These are phyloP conservation scores for Dioctria linearis DNA, from an alignment of 2,888 invertebrate genomes.

Conservation along the genomic window DNA sequence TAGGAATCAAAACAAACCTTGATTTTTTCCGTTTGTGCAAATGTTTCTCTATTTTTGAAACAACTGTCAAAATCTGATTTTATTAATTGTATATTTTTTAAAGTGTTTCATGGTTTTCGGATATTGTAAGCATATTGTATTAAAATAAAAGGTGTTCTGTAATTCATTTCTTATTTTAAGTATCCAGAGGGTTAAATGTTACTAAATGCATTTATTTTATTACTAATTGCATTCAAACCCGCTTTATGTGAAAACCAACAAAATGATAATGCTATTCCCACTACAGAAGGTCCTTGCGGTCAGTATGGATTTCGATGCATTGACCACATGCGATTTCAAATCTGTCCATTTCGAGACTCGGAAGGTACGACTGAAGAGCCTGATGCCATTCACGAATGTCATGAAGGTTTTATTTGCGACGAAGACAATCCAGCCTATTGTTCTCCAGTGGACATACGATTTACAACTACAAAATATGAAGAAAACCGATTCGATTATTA, in stretches of 20 bases:
- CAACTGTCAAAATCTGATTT: slow-evolving; percentile 26
- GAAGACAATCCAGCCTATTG: slow-evolving; percentile 62
- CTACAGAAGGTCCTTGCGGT: slow-evolving; percentile 55
- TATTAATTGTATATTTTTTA: slow-evolving; percentile 19
- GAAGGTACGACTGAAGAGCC: slow-evolving; percentile 57
- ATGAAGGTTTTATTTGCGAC: slow-evolving; percentile 59
- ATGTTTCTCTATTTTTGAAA: slow-evolving; percentile 9
- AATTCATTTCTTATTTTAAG: slow-evolving; percentile 9
- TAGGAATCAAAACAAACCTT: slow-evolving; percentile 10
- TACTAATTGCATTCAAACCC: slow-evolving; percentile 17
- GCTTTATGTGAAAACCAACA: not conserved
- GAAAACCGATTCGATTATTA: not conserved
- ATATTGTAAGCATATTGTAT: not conserved
- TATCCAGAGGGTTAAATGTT: slow-evolving; percentile 54
- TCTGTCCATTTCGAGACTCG: slow-evolving; percentile 56
- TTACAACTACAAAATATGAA: not conserved
- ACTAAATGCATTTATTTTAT: slow-evolving; percentile 35
- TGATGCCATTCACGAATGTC: slow-evolving; percentile 56
- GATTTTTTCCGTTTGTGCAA: slow-evolving; percentile 8
- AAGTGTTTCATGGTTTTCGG: slow-evolving; percentile 7
- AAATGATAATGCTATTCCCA: not conserved
- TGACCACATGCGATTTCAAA: slow-evolving; percentile 57
- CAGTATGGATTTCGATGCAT: slow-evolving; percentile 61
- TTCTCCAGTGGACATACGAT: slow-evolving; percentile 57
- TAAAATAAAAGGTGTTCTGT: too few species aligned